Evolutionary conservation across 1,140 invertebrate genomes (phyloP), one percentile per base, ranked within the genome.

Genomic region (Thalassaphorura encarpata): DNA sequence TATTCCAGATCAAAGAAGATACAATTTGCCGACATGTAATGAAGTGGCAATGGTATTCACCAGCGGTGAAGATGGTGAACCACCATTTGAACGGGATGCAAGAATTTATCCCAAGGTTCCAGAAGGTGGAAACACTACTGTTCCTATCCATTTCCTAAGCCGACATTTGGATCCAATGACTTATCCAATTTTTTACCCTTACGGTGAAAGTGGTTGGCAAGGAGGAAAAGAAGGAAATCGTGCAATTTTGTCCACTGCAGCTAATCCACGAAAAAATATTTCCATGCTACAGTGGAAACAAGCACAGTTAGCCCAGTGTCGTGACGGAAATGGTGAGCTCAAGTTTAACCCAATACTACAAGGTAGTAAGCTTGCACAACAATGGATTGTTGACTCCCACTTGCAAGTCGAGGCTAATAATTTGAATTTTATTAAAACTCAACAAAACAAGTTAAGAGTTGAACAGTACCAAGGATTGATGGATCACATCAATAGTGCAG

Each of bases 151-250:
- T 2, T 36, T 54, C 15, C 21, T 53, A 15, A 19, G 54, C 29
- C 19, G 13, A 2, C 47, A 66, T 45, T 71, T 70, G 63, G 71
- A 75, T 62, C 62, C 70, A 31, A 63, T 74, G 21, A 68, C 71
- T 67, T 76, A 76, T 67, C 69, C 72, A 47, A 56, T 75, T 23
- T 69, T 75, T 33, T 74, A 74, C 67, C 72, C 70, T 62, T 56
- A 68, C 61, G 71, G 69, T 54, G 63, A 75, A 62, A 67, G 70
- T 67, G 69, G 68, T 62, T 74, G 72, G 66, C n/a, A n/a, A n/a
- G n/a, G n/a, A n/a, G n/a, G n/a, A n/a, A n/a, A n/a, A n/a, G n/a
- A n/a, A n/a, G n/a, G n/a, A n/a, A n/a, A n/a, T n/a, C n/a, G n/a
- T n/a, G 51, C 69, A 4, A 42, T 31, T 11, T 11, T 41, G 2